Evolutionary conservation across 2,888 invertebrate species (phyloP).

Genomic region (Acleris laterana): DNA sequence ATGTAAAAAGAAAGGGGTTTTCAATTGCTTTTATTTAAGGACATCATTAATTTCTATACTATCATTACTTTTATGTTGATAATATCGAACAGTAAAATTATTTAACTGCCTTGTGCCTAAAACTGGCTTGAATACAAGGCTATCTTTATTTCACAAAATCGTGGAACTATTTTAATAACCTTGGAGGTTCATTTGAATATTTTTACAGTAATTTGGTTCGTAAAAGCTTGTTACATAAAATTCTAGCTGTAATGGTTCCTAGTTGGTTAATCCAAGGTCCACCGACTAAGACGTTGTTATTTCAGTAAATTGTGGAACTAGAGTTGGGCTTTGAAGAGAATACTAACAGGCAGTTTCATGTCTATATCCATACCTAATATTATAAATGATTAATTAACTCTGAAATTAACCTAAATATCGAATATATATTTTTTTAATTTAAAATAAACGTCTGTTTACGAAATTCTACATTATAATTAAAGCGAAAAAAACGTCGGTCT

Average conservation of each 20-base stretch:
- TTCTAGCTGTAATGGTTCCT: neutral
- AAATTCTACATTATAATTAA: no score
- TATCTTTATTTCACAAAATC: conserved; percentile 11
- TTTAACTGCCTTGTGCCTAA: neutral
- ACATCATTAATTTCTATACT: neutral
- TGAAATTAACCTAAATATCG: no score
- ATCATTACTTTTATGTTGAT: neutral
- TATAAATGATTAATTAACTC: no score
- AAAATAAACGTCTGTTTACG: no score
- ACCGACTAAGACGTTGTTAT: conserved; percentile 6
- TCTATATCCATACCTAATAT: no score
- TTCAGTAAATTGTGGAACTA: conserved; percentile 13
- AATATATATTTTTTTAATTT: no score
- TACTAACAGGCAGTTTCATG: conserved; percentile 7
- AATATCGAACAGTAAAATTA: neutral
- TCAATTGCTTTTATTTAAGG: no score
- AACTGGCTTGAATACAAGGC: neutral
- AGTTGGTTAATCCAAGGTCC: conserved; percentile 23
- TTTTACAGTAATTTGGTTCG: neutral
- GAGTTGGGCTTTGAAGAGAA: conserved; percentile 11
- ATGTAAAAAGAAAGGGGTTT: no score
- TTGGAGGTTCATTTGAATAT: conserved; percentile 3
- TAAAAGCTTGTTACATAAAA: conserved; percentile 7
- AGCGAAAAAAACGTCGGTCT: no score
- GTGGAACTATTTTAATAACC: conserved; percentile 3